phyloP scores from a whole-genome alignment of 1,140 invertebrate species.

The Megalopta genalis region DNA sequence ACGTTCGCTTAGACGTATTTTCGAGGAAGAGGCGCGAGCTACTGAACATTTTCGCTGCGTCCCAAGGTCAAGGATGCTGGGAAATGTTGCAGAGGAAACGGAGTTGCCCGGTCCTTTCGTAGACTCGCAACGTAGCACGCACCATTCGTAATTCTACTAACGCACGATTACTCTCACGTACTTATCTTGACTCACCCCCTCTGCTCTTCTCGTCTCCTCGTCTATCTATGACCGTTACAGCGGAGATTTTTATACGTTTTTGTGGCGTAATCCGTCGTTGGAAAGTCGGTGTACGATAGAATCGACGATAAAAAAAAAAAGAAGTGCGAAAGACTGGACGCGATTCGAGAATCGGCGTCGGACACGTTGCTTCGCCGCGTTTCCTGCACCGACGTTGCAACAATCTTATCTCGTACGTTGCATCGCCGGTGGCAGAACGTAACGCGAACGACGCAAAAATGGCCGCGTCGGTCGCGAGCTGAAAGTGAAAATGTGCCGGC shows the following conservation, averaged over 20 bases:
- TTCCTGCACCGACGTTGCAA: not conserved
- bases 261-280: too few species aligned
- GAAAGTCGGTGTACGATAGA: too few species aligned
- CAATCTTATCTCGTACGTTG: too few species aligned
- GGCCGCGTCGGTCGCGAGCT: not conserved
- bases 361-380: not conserved
- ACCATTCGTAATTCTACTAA: slow-evolving; percentile 68
- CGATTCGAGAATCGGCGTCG: too few species aligned
- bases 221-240: not conserved
- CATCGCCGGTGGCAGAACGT: not conserved
- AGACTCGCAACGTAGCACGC: slow-evolving; percentile 80
- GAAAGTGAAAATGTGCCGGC: not conserved
- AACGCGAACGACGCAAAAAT: not conserved
- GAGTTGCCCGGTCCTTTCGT: slow-evolving; percentile 61
- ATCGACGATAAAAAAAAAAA: too few species aligned
- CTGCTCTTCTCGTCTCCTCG: slow-evolving; percentile 39
- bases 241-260: too few species aligned
- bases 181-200: slow-evolving; percentile 6
- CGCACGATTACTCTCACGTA: slow-evolving; percentile 54
- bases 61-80: not conserved
- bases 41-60: not conserved
- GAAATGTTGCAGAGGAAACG: slow-evolving; percentile 9
- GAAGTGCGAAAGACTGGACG: too few species aligned
- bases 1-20: not conserved
- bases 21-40: not conserved